Base-by-base conservation (phyloP, 2,888 invertebrate genomes). In the Idaea straminata region DNA sequence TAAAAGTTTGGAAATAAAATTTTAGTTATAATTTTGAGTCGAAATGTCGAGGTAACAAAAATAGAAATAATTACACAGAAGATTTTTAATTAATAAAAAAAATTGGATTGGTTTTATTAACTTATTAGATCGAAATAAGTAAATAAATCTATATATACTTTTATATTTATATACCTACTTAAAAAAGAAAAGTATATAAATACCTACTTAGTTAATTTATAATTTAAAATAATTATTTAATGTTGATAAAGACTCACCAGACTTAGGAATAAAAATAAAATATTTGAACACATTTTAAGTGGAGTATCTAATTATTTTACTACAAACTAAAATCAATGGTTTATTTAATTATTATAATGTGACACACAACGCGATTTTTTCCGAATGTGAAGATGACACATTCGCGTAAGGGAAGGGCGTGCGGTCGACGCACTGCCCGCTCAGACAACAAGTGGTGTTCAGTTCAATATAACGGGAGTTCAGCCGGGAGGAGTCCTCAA, bases 371-470 rank as follows among this genome's bases (percentile, higher is more conserved):
- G 88, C 89, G 84, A 88, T 84, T 82, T 85, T 83, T 74, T 80
- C 82, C 85, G 83, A 87, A 80, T 86, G 82, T 87, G 83, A 87
- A 83, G 84, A 87, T 86, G 82, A 85, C 83, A 91, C 92, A 92
- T 92, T 91, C 90, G 90, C 92, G 86, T 83, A 79, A 85, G 72
- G 80, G 82, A 86, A 88, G 87, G 91, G 91, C 91, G 91, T 88
- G 89, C 92, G 91, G 87, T 86, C 90, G 90, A 88, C 91, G 90
- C 91, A 92, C 91, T 91, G 90, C 91, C 91, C 90, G 88, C 82
- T 74, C 88, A 90, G 87, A 91, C 87, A 90, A 89, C 89, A 89
- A 90, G 88, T 89, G 87, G 82, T 88, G 83, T n/a, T 76, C 79
- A 71, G 70, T 82, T 85, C 85, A 88, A 87, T 91, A 91, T 92